Percentiles rank a stretch among this genome's conserved stretches.
Conservation (phyloP, 2,113 vertebrate species). For the Eretmochelys imbricata region DNA sequence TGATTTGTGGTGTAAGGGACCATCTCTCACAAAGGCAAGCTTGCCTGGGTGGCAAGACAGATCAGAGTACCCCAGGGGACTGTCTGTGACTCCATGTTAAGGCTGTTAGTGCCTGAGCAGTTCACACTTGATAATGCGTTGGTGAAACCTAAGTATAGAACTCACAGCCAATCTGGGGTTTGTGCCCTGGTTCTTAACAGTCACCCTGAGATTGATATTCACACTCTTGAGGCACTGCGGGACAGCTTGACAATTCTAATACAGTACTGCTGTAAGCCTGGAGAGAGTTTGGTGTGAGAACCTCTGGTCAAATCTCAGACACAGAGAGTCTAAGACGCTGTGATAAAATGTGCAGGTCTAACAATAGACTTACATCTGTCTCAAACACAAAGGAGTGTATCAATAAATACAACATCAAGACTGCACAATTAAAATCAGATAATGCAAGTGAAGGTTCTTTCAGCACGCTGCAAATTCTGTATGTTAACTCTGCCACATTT, state of each 20-base stretch:
- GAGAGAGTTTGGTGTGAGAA: neutral
- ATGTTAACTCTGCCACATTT: neutral
- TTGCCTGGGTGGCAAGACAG: neutral
- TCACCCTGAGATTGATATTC: too few relatives aligned
- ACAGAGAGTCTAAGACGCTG: neutral
- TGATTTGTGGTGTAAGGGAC: neutral
- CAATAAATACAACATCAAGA: neutral
- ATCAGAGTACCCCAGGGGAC: neutral
- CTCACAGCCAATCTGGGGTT: too few relatives aligned
- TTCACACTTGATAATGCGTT: too few relatives aligned
- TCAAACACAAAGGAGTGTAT: neutral
- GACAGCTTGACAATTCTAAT: too few relatives aligned
- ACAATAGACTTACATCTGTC: neutral
- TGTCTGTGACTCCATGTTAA: too few relatives aligned
- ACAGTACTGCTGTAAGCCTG: neutral
- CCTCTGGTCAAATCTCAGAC: neutral
- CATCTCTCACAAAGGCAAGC: neutral
- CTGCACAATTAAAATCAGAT: neutral
- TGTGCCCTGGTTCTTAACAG: too few relatives aligned
- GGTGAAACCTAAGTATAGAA: too few relatives aligned
- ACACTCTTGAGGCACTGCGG: too few relatives aligned
- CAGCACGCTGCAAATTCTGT: neutral
- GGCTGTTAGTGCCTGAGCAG: too few relatives aligned
- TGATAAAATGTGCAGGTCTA: neutral
- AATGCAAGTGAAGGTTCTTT: neutral